phyloP scores from a whole-genome alignment of 2,888 invertebrate species.

The Agrochola lota region DNA sequence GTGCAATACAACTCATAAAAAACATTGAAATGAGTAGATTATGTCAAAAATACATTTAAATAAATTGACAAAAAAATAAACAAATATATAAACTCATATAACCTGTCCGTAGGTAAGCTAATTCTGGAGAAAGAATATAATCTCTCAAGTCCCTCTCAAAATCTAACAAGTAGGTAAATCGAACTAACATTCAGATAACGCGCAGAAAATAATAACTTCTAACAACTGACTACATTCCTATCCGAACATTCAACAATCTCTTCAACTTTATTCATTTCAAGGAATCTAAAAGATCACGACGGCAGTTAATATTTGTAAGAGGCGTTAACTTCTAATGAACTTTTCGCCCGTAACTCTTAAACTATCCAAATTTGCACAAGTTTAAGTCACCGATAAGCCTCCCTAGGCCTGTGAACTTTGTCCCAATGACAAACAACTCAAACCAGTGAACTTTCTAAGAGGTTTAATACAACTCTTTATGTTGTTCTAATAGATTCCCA shows the following conservation, averaged over 20 bases:
- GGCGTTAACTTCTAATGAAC: slow-evolving; percentile 60
- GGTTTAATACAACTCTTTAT: slow-evolving; percentile 65
- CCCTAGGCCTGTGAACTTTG: slow-evolving; percentile 57
- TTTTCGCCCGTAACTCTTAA: slow-evolving; percentile 65
- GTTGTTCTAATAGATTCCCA: slow-evolving; percentile 62
- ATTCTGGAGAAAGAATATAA: too few relatives aligned
- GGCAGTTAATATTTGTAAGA: slow-evolving; percentile 52
- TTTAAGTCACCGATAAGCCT: slow-evolving; percentile 65
- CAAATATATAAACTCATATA: too few relatives aligned
- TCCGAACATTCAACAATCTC: slow-evolving; percentile 13
- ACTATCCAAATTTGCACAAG: slow-evolving; percentile 66
- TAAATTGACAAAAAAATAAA: too few relatives aligned
- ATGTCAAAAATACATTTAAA: too few relatives aligned
- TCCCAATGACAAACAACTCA: slow-evolving; percentile 67
- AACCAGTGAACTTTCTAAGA: slow-evolving; percentile 61
- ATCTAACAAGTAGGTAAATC: background rate
- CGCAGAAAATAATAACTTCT: slow-evolving; percentile 19
- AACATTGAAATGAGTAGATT: too few relatives aligned
- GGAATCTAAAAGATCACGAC: slow-evolving; percentile 37
- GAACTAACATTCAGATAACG: background rate
- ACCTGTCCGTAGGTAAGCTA: too few relatives aligned
- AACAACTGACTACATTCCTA: slow-evolving; percentile 10
- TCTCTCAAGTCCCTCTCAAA: too few relatives aligned
- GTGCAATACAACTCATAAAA: too few relatives aligned
- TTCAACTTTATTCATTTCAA: slow-evolving; percentile 31